Evolutionary conservation across 2,888 invertebrate genomes (phyloP), one percentile per base, ranked within the genome.

Genomic region (Leptinotarsa juncta): DNA sequence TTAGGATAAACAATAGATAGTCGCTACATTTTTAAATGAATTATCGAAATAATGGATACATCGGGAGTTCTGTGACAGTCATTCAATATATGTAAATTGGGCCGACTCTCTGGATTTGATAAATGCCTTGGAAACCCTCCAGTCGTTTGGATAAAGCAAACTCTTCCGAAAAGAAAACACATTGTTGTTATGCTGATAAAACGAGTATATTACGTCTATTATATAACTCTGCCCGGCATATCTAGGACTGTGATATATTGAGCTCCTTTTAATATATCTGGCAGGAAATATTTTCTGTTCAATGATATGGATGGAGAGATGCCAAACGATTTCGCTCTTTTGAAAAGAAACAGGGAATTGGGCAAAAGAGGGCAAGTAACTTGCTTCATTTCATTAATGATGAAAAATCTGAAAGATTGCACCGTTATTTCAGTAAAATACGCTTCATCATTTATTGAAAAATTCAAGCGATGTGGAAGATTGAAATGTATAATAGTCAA

Each of bases 1-100:
- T 42, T 10, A 10, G 42, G 42, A 42, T 42, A 42, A 42, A 42
- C 42, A 42, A 42, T 10, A 3, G 42, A 42, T 42, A 42, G 10
- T 14, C 0, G 57, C 57, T 57, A 4, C 57, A 23, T 26, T 57
- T 57, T 12, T 15, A 15, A 57, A 57, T 57, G 15, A 57, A 57
- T 23, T 23, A 57, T 20, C 20, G 20, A 23, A 20, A 57, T 57
- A 57, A 57, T 57, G 57, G 15, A 57, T 14, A 57, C 20, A 23
- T 57, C 57, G 16, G 15, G 57, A 57, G 57, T 16, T 23, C 23
- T 57, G 57, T 57, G 57, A 57, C 23, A 23, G 57, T 23, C 12
- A 57, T 57, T 57, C 57, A 14, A 23, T 23, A 57, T 57, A 57
- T 57, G 57, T 57, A 57, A 57, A 57, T 57, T 57, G 23, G 4